Conservation (phyloP, 2,797 vertebrate genomes). For the Acanthurus lineatus region DNA sequence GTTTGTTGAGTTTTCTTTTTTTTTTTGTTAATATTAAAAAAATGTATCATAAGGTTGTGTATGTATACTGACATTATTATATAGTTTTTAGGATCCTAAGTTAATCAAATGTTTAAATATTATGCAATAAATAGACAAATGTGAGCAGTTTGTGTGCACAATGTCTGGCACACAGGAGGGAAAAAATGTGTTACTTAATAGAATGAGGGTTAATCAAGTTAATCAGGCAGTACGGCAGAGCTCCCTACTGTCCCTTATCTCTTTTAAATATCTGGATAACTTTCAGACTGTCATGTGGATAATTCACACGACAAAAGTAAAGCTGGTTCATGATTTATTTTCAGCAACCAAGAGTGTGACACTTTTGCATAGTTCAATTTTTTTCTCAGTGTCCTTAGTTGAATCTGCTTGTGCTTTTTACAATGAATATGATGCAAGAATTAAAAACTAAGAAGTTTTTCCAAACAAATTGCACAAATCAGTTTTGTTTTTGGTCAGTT, state of each 20-base stretch:
- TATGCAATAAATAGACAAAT: background rate
- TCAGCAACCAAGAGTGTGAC: background rate
- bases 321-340: conserved; percentile 17
- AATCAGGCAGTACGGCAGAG: conserved; percentile 3
- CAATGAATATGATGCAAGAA: background rate
- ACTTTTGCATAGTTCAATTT: background rate
- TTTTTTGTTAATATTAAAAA: too few relatives aligned
- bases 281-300: background rate
- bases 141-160: background rate
- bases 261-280: conserved; percentile 6
- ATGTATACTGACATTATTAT: background rate
- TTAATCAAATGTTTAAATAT: background rate
- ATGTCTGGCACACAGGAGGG: background rate
- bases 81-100: background rate
- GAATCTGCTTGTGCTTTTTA: background rate
- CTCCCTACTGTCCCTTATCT: conserved; percentile 3
- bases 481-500: background rate
- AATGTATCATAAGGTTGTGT: background rate
- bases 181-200: conserved; percentile 2
- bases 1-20: too few relatives aligned
- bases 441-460: background rate
- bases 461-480: background rate
- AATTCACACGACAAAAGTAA: conserved; percentile 53
- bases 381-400: background rate
- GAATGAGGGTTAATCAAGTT: background rate